Evolutionary conservation across 2,888 invertebrate species (phyloP), one percentile per base, ranked within the genome.

Genomic region (Trichogramma evanescens): DNA sequence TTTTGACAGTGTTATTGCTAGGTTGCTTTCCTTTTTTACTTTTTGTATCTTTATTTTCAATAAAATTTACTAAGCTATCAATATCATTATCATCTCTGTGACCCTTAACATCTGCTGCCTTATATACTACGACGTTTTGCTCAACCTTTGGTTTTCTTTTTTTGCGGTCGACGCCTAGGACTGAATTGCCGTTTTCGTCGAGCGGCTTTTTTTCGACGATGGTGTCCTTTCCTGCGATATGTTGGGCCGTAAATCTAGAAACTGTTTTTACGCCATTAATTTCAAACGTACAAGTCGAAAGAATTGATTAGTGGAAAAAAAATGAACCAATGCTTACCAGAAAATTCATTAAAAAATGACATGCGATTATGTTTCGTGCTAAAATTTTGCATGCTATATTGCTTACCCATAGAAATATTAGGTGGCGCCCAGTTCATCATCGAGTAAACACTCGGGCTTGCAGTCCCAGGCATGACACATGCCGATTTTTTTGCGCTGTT

Each of bases 151-250:
- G 56, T 61, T 76, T 77, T 61, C 77, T 78, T 9, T 75, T 70
- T 56, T 74, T 72, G 26, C 72, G 71, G 43, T 69, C 69, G 54
- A 75, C 74, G 44, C 71, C 82, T 72, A 83, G 84, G 58, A 90
- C 80, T 45, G 89, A 83, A 76, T 91, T 91, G 63, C 89, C 89
- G 74, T 91, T 91, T 79, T 91, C 91, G 79, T 91, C 91, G 64
- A 88, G 80, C 65, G 86, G 82, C 78, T 87, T 88, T 83, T 85
- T 78, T 48, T 78, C 78, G 53, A 71, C 73, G n/a, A 69, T 65
- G 39, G 70, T 65, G 56, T 71, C 72, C 57, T 71, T 70, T 54
- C 67, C 66, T 26, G 72, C 68, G 42, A 71, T 69, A 59, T 73
- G 73, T 60, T 72, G 73, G 53, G 72, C 65, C 59, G 70, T 68